Percentiles rank a stretch among this genome's conserved stretches.
phyloP scores from a whole-genome alignment of 2,797 vertebrate species.

The Urophycis tenuis region DNA sequence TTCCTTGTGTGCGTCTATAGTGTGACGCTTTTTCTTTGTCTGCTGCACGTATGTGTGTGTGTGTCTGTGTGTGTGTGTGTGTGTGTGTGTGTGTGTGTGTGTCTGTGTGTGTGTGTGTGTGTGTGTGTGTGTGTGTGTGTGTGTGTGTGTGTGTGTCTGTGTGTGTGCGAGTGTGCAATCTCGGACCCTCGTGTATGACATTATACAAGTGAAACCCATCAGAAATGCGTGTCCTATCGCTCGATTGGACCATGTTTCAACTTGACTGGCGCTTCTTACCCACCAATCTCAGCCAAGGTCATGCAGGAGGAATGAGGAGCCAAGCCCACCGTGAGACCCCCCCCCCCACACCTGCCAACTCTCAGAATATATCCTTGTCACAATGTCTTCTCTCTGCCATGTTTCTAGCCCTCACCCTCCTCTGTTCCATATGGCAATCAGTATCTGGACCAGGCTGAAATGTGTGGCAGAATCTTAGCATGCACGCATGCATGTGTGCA shows the following conservation, averaged over 20 bases:
- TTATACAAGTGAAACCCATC: not conserved
- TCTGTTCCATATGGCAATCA: conserved; percentile 18
- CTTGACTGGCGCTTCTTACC: not conserved
- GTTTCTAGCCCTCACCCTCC: conserved; percentile 31
- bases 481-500: not conserved
- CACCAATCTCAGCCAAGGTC: conserved; percentile 18
- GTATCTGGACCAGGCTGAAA: conserved; percentile 10
- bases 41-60: not conserved
- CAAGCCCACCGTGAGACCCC: conserved; percentile 13
- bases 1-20: not conserved
- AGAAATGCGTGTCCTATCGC: conserved; percentile 19
- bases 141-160: not conserved
- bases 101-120: not conserved
- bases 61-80: conserved; percentile 18
- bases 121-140: not conserved
- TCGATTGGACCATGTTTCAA: not conserved
- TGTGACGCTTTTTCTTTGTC: not conserved
- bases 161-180: not conserved
- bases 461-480: not conserved
- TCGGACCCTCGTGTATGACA: not conserved
- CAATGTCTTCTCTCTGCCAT: conserved; percentile 41
- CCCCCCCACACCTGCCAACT: conserved; percentile 18
- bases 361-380: conserved; percentile 44
- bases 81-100: not conserved
- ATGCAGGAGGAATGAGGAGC: conserved; percentile 13